Evolutionary conservation across 2,888 invertebrate species (phyloP), one percentile per base, ranked within the genome.

Genomic region (Pomacea canaliculata): DNA sequence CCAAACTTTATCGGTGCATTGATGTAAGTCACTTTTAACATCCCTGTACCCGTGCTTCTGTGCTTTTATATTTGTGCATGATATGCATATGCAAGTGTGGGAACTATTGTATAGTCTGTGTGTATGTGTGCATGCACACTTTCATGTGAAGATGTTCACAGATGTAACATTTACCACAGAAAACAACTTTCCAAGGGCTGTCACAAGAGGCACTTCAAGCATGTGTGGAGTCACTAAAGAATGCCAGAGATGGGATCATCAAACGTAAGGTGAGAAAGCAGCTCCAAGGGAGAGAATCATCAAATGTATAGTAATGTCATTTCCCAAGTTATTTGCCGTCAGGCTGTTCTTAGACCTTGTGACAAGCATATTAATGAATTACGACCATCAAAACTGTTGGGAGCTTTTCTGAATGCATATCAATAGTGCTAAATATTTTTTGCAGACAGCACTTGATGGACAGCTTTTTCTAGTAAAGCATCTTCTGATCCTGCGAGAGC

Each of bases 401-500:
- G 3, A 37, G 3, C 5, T 37, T 37, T 37, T 37, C 37, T 37
- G 37, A 37, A 37, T 37, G 37, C 37, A 37, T 37, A 56, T 56
- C 51, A 7, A 56, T 16, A 56, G 8, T 37, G 37, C 37, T 5
- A 37, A 37, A 37, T 37, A 37, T 37, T 37, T 37, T 70, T 81
- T 78, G 8, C 80, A 87, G 92, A 94, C 95, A 0, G 91, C 92
- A n/a, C 92, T 97, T n/a, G 98, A 99, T 91, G 98, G 96, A 0
- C 95, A 96, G 88, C 92, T 99, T n/a, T 99, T 99, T 91, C 95
- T 98, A 92, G 97, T 99, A 67, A 99, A 99, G 90, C 99, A 99
- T 92, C 92, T 99, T 78, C 92, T 99, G 7, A 99, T 99, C 78
- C 92, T 99, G 3, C 92, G 99, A 46, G 99, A 99, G 90, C 99